phyloP scores from a whole-genome alignment of 35 echinoderm and acorn worm species.

The Ptychodera flava region DNA sequence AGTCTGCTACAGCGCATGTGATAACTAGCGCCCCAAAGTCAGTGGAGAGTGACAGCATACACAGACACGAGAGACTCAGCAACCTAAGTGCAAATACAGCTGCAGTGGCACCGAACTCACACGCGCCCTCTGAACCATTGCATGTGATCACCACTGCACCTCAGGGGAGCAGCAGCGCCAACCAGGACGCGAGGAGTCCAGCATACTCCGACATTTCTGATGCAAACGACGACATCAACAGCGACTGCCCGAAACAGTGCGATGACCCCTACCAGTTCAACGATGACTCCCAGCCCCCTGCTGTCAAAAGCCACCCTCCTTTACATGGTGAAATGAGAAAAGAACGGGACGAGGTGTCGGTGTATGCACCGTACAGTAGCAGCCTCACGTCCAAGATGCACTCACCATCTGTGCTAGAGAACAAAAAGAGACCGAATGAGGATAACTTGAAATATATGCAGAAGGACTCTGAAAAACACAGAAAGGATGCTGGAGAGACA shows the following conservation, averaged over 20 bases:
- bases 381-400: background rate
- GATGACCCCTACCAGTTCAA: background rate
- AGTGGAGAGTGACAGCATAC: background rate
- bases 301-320: background rate
- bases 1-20: constrained; percentile 26
- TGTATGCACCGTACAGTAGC: background rate
- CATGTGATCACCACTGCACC: constrained; percentile 4
- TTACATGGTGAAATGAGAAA: background rate
- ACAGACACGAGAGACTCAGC: constrained; percentile 6
- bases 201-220: constrained; percentile 99
- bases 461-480: background rate
- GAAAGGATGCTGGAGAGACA: background rate
- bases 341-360: background rate
- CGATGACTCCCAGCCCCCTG: background rate
- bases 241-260: background rate
- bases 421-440: background rate
- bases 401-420: background rate
- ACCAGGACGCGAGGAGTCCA: constrained; percentile 47
- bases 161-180: constrained; percentile 16
- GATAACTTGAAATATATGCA: background rate
- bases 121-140: constrained; percentile 14
- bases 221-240: constrained; percentile 52
- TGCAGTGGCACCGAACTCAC: constrained; percentile 3
- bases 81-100: constrained; percentile 7
- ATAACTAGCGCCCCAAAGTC: constrained; percentile 29